Base-by-base conservation (phyloP, 2,113 vertebrate genomes). In the Pseudonaja textilis region DNA sequence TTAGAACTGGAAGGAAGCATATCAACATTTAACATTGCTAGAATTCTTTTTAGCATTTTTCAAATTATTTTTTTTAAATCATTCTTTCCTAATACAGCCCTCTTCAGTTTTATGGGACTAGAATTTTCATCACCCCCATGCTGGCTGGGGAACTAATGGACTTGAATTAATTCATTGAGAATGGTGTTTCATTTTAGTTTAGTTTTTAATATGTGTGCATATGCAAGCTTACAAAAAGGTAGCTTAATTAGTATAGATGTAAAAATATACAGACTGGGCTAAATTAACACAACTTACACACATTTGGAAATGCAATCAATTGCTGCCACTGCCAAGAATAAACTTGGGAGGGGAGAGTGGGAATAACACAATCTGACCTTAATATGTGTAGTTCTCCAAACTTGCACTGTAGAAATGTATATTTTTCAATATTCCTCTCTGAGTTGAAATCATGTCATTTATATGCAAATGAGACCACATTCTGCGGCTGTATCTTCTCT, bases 381-480 rank as follows among this genome's bases (percentile, higher is more conserved):
- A 97, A 94, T 96, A 96, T 93, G 95, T 96, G 96, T 92, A 96
- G 97, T 93, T 97, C 96, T 96, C 95, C 96, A 97, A 94, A 94
- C 96, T 97, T 97, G 95, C 95, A 95, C 88, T 96, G 96, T 94
- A 96, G 96, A 97, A 97, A 94, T 94, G 95, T 25, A 34, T 97
- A 97, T 97, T 97, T 98, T 98, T 97, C 97, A 97, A 97, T 98
- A 98, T 97, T 96, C 93, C 96, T 96, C 97, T 96, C 97, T 97
- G 96, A 97, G 97, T 95, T 95, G 97, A 97, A 98, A 98, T 98
- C 95, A 97, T 98, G 97, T 98, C 85, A 98, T 98, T 98, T 98
- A 97, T 97, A 98, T 98, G 98, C 97, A 98, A 98, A 98, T 98
- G 94, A 96, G 95, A 93, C 93, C 93, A 94, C 94, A 96, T 96